These are phyloP conservation scores for Diadegma fenestrale DNA, from an alignment of 2,888 invertebrate genomes.

Conservation along the genomic window DNA sequence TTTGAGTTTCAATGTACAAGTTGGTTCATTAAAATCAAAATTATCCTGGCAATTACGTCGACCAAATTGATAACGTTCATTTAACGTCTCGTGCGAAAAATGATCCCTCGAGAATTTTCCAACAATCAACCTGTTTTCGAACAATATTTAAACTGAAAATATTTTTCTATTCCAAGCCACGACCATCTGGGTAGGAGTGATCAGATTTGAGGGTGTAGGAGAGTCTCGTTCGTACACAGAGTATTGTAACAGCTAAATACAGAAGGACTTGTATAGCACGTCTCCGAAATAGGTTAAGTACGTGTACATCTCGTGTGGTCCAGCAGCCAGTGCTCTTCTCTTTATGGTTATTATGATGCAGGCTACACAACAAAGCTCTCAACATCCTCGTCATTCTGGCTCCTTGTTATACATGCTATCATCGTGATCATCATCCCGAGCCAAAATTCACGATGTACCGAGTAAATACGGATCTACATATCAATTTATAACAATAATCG, in stretches of 20 bases:
- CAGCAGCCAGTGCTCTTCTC: constrained; percentile 21
- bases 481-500: background rate
- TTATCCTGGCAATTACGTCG: background rate
- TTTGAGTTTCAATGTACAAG: background rate
- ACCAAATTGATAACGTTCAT: background rate
- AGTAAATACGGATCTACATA: no score
- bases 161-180: background rate
- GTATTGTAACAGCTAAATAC: constrained; percentile 20
- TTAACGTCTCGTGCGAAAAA: background rate
- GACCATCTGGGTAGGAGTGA: background rate
- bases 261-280: constrained; percentile 30
- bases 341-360: constrained; percentile 62
- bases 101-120: background rate
- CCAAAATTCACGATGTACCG: background rate
- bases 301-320: constrained; percentile 25
- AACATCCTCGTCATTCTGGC: constrained; percentile 49
- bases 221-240: background rate
- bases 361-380: constrained; percentile 67
- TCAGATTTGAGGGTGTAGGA: background rate
- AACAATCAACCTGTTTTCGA: background rate
- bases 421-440: background rate
- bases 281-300: constrained; percentile 57
- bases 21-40: background rate
- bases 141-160: background rate
- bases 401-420: constrained; percentile 43